These are phyloP conservation scores for Symphodus melops DNA, from an alignment of 2,113 vertebrate species.

Conservation along the genomic window DNA sequence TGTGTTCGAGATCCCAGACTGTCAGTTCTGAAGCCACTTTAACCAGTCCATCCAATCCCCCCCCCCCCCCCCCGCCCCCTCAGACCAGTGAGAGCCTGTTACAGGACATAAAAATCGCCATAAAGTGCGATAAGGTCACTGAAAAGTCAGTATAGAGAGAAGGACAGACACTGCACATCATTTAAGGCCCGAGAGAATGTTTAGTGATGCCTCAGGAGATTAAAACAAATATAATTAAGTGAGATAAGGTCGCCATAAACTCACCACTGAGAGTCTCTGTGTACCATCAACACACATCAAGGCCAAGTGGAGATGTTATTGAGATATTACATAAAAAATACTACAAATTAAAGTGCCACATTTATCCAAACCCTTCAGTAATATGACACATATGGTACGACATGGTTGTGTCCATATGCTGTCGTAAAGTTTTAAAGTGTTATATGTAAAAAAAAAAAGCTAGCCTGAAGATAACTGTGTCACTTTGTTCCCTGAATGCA, in stretches of 20 bases:
- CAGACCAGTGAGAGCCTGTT: constrained; percentile 26
- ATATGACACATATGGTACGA: neutral
- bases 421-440: constrained; percentile 19
- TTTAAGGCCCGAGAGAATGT: constrained; percentile 50
- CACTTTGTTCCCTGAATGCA: constrained; percentile 27
- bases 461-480: constrained; percentile 24
- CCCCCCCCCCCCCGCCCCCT: too few relatives aligned
- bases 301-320: constrained; percentile 29
- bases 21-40: constrained; percentile 45
- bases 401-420: neutral
- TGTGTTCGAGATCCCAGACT: constrained; percentile 39
- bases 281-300: constrained; percentile 37
- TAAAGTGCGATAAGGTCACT: constrained; percentile 70
- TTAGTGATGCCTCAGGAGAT: constrained; percentile 57
- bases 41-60: neutral
- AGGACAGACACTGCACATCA: constrained; percentile 13
- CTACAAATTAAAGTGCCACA: constrained; percentile 37
- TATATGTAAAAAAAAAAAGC: constrained; percentile 17
- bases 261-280: constrained; percentile 49
- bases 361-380: neutral
- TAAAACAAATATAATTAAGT: constrained; percentile 71
- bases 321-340: constrained; percentile 30
- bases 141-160: constrained; percentile 28
- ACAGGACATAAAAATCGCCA: constrained; percentile 40
- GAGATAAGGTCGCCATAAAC: constrained; percentile 62